Evolutionary conservation across 2,888 invertebrate genomes (phyloP), one percentile per base, ranked within the genome.

Genomic region (Scaptomyza tumidula): DNA sequence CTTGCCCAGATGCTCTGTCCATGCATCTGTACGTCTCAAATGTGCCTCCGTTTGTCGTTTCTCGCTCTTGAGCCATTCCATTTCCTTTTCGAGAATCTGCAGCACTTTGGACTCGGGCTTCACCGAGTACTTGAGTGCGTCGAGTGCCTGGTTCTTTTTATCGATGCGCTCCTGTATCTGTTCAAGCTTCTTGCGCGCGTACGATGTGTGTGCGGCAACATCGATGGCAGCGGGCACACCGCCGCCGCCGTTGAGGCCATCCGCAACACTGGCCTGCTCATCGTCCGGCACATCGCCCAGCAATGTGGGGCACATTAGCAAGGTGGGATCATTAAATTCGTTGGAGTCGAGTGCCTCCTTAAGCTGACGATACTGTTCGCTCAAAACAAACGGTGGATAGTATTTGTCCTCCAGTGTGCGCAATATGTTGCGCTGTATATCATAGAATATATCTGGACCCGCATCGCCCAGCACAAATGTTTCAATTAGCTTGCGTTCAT

Each of bases 1-100:
- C 75, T 94, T 94, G 24, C 98, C 97, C 76, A 98, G 93, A 91
- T 98, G 96, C 80, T 97, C 97, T 0, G 96, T 96, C 98, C 98
- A 98, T 52, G 96, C 95, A 92, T 97, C 97, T 0, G 98, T 98
- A 43, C 97, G 93, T 14, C 95, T 94, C 56, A 98, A 93, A 92
- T 98, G 97, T 0, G 96, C 96, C 90, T 98, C 97, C 43, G 97
- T 92, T 76, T 96, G 95, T 73, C 96, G 93, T 89, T 96, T 95
- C 89, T 97, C 97, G 3, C 95, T 95, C 72, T 96, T 95, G 55
- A 98, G 92, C 93, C 95, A 95, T 86, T 97, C 96, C 77, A 98
- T 96, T 92, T 98, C 97, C 83, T 95, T 95, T 50, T 97, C 96
- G 56, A 98, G 92, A 92, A 96, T 95, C 62, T 94, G 93, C 54